Percentiles rank a stretch among this genome's conserved stretches.
These are phyloP conservation scores for Linnaemya tessellans DNA, from an alignment of 2,888 invertebrate genomes.

Conservation along the genomic window DNA sequence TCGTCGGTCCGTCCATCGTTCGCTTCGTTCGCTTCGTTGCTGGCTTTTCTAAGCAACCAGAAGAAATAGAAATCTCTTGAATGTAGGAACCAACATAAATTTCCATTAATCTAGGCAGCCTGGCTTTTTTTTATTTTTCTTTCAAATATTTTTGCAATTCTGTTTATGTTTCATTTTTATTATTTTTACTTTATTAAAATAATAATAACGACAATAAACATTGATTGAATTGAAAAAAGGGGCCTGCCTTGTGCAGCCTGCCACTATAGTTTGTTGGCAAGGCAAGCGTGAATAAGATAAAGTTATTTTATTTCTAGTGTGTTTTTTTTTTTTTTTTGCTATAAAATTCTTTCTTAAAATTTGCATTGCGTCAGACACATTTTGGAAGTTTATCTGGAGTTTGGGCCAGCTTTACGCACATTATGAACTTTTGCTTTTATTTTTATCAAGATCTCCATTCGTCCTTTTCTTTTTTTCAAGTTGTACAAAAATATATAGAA, in stretches of 20 bases:
- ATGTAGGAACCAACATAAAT: conserved; percentile 33
- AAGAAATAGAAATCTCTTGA: conserved; percentile 16
- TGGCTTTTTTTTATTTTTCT: no score
- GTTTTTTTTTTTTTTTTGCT: neutral
- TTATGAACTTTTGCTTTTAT: neutral
- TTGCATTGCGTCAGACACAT: no score
- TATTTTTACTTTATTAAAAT: conserved; percentile 24
- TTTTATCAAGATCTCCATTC: neutral
- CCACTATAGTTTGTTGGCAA: neutral
- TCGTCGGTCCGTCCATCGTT: neutral
- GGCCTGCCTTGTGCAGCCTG: neutral
- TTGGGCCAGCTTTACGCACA: no score
- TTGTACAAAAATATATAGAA: no score
- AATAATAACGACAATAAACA: conserved; percentile 43
- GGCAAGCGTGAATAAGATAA: neutral
- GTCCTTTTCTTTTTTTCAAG: no score
- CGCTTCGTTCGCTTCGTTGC: neutral
- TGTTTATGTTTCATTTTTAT: neutral
- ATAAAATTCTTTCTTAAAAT: neutral
- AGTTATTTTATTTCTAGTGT: neutral
- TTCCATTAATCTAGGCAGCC: conserved; percentile 46
- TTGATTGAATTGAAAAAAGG: conserved; percentile 53
- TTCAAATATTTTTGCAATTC: conserved; percentile 26
- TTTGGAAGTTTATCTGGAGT: no score
- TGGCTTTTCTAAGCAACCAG: neutral